phyloP scores from a whole-genome alignment of 2,797 vertebrate species.

The Sebastes melanostomus region DNA sequence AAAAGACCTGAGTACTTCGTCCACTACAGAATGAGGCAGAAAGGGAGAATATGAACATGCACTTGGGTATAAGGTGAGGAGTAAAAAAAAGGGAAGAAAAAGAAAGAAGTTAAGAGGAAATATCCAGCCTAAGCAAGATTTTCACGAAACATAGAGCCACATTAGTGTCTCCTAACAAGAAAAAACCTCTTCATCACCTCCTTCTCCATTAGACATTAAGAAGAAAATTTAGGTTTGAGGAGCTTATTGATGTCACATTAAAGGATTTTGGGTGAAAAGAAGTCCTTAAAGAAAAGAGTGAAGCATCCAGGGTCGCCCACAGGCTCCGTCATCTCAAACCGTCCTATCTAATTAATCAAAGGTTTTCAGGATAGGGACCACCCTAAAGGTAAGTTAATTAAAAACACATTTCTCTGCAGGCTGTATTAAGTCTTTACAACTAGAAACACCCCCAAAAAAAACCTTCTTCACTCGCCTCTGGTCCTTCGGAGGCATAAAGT shows the following conservation, averaged over 20 bases:
- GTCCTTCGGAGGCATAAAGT: constrained; percentile 63
- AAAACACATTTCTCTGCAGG: constrained; percentile 52
- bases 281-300: constrained; percentile 36
- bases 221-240: constrained; percentile 3
- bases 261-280: constrained; percentile 38
- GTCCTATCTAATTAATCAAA: constrained; percentile 63
- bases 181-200: background rate
- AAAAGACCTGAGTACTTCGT: background rate
- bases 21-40: background rate
- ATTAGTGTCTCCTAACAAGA: background rate
- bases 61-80: background rate
- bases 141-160: background rate
- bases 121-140: background rate
- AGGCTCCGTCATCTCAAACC: constrained; percentile 43
- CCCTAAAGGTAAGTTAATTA: constrained; percentile 65
- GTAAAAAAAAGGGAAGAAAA: background rate
- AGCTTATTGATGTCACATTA: constrained; percentile 52
- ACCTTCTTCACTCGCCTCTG: constrained; percentile 33
- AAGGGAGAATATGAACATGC: background rate
- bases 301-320: constrained; percentile 29
- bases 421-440: constrained; percentile 46
- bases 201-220: background rate
- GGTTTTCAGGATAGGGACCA: constrained; percentile 47
- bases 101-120: background rate
- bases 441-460: background rate